These are phyloP conservation scores for Oxygymnocypris stewartii DNA, from an alignment of 2,113 vertebrate genomes.

Conservation along the genomic window DNA sequence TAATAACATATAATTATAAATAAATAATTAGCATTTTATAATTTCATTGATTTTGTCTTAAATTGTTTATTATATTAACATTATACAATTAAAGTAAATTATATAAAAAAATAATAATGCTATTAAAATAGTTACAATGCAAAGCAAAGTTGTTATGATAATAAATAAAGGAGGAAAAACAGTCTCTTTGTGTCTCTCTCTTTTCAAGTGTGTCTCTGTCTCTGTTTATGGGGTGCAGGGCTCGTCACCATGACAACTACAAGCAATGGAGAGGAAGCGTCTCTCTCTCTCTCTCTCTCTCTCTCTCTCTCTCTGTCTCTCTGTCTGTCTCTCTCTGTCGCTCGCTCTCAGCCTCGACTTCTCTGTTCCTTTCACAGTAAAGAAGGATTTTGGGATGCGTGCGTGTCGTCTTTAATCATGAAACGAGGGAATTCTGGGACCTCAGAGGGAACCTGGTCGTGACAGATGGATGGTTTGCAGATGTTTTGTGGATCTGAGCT, in stretches of 20 bases:
- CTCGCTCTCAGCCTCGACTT: neutral
- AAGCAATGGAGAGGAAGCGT: constrained; percentile 62
- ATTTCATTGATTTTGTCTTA: no score
- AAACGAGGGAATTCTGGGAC: neutral
- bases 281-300: constrained; percentile 26
- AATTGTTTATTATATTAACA: no score
- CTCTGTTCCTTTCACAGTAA: neutral
- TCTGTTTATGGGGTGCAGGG: constrained; percentile 13
- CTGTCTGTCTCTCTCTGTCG: constrained; percentile 49
- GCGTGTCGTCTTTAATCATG: neutral
- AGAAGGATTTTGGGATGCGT: neutral
- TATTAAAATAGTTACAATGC: no score
- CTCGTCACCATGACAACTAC: constrained; percentile 67
- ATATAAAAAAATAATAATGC: no score
- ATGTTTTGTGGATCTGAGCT: neutral
- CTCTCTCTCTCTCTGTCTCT: no score
- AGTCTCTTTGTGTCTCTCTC: neutral
- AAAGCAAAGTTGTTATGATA: neutral
- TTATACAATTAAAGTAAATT: no score
- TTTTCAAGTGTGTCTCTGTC: neutral
- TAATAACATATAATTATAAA: no score
- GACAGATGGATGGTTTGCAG: no score
- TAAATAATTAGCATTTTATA: no score
- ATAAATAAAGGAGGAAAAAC: neutral
- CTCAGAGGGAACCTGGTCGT: no score